Evolutionary conservation across 1,140 invertebrate genomes (phyloP), one percentile per base, ranked within the genome.

Genomic region (Drosophila nigromelanica): DNA sequence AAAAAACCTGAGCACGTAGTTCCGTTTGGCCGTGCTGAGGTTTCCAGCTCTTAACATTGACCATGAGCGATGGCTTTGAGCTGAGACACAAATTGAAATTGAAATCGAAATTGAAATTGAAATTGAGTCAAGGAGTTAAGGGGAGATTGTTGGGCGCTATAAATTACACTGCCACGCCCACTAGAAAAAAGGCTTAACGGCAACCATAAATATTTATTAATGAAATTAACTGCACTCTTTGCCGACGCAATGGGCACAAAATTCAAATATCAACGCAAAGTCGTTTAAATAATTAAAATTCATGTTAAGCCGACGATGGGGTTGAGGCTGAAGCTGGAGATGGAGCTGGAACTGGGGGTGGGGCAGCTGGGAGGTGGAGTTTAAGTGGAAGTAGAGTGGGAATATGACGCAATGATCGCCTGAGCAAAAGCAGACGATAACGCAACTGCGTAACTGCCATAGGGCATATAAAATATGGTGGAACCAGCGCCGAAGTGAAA

Each of bases 141-240:
- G 14, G 24, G 14, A 4, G 21, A 35, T 37, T 27, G 0, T 27
- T 55, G 11, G 66, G 52, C 5, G 43, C 72, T 39, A 59, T 78
- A 59, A 62, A 72, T 67, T 71, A 59, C 35, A 48, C 0, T 11
- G n/a, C 64, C 64, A 73, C 50, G 70, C 40, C 62, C 40, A n/a
- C 10, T 12, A 1, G 33, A 21, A 1, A 1, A 42, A 64, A 40
- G 67, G 66, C 45, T 69, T 67, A 72, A 63, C 81, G 55, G 70
- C 72, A 62, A 70, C 76, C 85, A 89, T 89, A 89, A 89, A 89
- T 89, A 89, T 89, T 83, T 89, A 89, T 89, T 89, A 89, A 89
- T 89, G 85, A 80, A 89, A 89, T 89, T 89, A 89, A 89, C 83
- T 77, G 72, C 45, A 18, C 10, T n/a, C 43, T 52, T 21, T 27